These are phyloP conservation scores for Caenorhabditis sp. DNA, from an alignment of 2,888 invertebrate species.

Conservation along the genomic window DNA sequence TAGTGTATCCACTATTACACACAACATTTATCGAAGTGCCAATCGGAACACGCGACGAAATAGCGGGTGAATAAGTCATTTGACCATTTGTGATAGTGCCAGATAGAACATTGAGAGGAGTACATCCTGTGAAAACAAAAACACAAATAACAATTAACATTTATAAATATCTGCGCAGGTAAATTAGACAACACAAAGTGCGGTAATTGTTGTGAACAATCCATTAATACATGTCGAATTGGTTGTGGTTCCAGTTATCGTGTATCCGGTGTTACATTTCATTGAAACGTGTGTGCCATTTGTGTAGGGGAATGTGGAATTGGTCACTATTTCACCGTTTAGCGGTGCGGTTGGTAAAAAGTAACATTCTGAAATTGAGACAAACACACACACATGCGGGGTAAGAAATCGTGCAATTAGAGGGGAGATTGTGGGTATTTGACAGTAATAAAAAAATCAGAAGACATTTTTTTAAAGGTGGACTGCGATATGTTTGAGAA, in stretches of 20 bases:
- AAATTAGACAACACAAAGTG: slow-evolving; percentile 15
- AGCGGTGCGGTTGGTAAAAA: slow-evolving; percentile 23
- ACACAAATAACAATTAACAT: neutral
- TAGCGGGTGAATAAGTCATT: slow-evolving; percentile 37
- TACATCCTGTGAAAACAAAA: slow-evolving; percentile 35
- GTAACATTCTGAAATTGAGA: slow-evolving; percentile 11
- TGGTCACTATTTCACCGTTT: slow-evolving; percentile 16
- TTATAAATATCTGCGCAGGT: neutral
- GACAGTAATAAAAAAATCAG: too few relatives aligned
- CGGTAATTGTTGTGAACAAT: slow-evolving; percentile 22
- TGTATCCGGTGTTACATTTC: slow-evolving; percentile 34
- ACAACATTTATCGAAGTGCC: slow-evolving; percentile 49
- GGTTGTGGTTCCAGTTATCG: slow-evolving; percentile 11
- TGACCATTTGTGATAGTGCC: slow-evolving; percentile 38
- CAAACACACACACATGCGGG: too few relatives aligned
- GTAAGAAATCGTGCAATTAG: too few relatives aligned
- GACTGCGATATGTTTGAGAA: too few relatives aligned
- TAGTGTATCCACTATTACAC: slow-evolving; percentile 46
- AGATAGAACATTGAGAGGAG: slow-evolving; percentile 32
- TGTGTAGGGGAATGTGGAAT: slow-evolving; percentile 12
- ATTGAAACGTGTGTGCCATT: slow-evolving; percentile 35
- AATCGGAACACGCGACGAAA: slow-evolving; percentile 28
- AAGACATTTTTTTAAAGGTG: too few relatives aligned
- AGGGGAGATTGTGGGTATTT: too few relatives aligned
- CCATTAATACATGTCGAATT: slow-evolving; percentile 31